Evolutionary conservation across 2,797 vertebrate genomes (phyloP).

Genomic region (Capromys pilorides): DNA sequence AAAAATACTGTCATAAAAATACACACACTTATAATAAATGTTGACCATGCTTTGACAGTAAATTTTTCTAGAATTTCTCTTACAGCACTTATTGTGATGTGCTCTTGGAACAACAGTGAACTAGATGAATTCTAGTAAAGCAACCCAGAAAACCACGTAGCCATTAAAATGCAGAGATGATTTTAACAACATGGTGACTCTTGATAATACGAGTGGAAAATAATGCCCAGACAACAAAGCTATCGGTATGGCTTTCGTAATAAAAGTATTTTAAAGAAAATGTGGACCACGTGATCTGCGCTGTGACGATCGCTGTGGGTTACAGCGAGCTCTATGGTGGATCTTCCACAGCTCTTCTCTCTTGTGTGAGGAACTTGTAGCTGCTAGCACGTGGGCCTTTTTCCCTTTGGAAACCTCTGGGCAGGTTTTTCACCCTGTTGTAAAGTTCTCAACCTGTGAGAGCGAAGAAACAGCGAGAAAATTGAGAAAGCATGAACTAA

Average conservation of each 20-base stretch:
- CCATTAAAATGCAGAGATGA: background rate
- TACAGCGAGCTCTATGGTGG: rapidly evolving
- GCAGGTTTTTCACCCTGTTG: background rate
- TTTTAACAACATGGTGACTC: background rate
- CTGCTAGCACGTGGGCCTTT: background rate
- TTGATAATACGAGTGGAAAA: background rate
- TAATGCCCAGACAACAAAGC: background rate
- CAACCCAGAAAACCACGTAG: background rate
- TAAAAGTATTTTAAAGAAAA: conserved; percentile 2
- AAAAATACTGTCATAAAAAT: conserved; percentile 19
- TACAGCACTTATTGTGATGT: background rate
- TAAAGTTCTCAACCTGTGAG: background rate
- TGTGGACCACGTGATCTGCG: background rate
- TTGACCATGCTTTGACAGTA: background rate
- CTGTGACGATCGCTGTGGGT: background rate
- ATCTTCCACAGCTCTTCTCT: rapidly evolving
- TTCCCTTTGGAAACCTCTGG: background rate
- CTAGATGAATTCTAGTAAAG: background rate
- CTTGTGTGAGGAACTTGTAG: background rate
- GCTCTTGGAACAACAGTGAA: background rate
- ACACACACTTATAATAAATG: background rate
- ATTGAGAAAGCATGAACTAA: background rate
- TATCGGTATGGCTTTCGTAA: background rate
- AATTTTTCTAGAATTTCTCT: background rate
- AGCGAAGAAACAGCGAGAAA: background rate